Conservation (phyloP, 2,888 invertebrate genomes). For the Leptopilina syphax region DNA sequence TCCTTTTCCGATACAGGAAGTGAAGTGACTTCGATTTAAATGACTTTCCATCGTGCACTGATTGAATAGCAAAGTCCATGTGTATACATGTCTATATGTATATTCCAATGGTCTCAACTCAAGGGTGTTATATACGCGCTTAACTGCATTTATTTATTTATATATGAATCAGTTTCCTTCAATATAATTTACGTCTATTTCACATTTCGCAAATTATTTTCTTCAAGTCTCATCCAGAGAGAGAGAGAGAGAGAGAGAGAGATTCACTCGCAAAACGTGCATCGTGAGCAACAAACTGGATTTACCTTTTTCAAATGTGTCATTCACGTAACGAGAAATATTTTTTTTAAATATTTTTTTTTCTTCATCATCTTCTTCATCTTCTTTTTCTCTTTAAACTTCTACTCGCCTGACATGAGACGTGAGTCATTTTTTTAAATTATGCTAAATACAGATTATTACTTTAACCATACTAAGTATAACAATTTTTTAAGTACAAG, state of each 20-base stretch:
- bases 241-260: no score
- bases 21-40: conserved; percentile 19
- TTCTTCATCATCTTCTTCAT: background rate
- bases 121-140: conserved; percentile 18
- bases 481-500: no score
- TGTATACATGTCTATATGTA: background rate
- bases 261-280: background rate
- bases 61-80: conserved; percentile 31
- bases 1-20: conserved; percentile 19
- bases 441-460: no score
- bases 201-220: conserved; percentile 3
- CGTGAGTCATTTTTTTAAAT: no score
- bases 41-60: conserved; percentile 21
- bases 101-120: conserved; percentile 1
- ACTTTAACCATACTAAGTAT: no score
- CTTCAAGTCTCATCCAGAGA: no score
- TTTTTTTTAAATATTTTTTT: background rate
- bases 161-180: conserved; percentile 26
- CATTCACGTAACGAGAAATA: conserved; percentile 1
- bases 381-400: no score
- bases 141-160: conserved; percentile 11
- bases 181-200: conserved; percentile 4
- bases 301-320: conserved; percentile 17
- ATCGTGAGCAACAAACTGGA: background rate
- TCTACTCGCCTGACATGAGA: no score